Base-by-base conservation (phyloP, 2,113 vertebrate genomes). In the Ammodytes dubius region DNA sequence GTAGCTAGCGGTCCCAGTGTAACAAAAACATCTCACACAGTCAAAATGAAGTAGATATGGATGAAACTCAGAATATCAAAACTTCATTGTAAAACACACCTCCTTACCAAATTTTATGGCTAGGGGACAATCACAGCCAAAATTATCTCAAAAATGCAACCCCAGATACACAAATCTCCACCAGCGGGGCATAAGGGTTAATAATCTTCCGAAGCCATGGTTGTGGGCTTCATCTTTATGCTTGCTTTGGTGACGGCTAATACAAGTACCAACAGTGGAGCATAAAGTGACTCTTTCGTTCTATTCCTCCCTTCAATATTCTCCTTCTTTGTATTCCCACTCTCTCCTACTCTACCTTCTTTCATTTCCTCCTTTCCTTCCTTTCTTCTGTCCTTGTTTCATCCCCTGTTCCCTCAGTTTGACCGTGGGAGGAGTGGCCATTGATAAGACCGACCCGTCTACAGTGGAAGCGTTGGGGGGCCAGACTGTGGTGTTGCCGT, bases 401-500 rank as follows among this genome's bases (percentile, higher is more conserved):
- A 56, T 56, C 71, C 46, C 73, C 3, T 66, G 35, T 63, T 45
- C 68, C 74, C 74, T 77, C 89, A 95, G 94, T 72, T 79, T 94
- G 91, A 92, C 89, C 19, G 79, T 94, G 81, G 90, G 81, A 94
- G 96, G 91, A 65, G 92, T 96, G 68, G 83, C 86, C 87, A 92
- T 96, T 84, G 95, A 96, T 40, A 95, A 96, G 91, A 79, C 70
- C 0, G 96, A 95, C 83, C 94, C 95, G 0, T 93, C 94, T 47
- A 71, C 93, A 27, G 95, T 98, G 85, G 96, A 97, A 77, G 97
- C 94, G 6, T 73, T 79, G 0, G 77, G 85, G 45, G 97, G 97
- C 27, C 97, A 98, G 93, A 94, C 86, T 0, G 92, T 96, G 6
- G 96, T 95, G 58, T 93, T 99, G 83, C 93, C 96, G 70, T 99